Conservation (phyloP, 2,113 vertebrate genomes). For the Colaptes auratus region DNA sequence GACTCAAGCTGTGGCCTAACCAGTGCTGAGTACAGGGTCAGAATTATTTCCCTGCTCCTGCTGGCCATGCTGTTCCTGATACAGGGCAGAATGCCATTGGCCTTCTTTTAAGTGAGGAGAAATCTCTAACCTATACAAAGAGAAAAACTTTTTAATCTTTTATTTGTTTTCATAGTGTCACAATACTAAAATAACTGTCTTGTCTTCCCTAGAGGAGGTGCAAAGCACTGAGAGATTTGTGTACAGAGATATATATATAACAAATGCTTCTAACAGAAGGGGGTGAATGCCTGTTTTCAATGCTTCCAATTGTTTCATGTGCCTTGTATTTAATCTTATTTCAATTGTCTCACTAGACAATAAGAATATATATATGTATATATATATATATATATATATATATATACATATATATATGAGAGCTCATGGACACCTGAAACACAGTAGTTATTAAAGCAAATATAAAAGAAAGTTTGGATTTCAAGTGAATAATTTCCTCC, state of each 20-base stretch:
- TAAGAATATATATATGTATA: not conserved
- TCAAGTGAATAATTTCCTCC: not conserved
- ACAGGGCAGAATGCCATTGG: too few species aligned
- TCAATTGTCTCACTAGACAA: not conserved
- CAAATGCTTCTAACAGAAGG: not conserved
- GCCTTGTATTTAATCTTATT: not conserved
- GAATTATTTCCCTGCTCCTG: too few species aligned
- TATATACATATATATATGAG: too few species aligned
- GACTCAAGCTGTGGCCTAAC: too few species aligned
- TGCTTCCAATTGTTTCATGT: not conserved
- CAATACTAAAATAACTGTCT: not conserved
- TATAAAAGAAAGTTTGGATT: not conserved
- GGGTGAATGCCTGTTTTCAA: not conserved
- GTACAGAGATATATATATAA: not conserved
- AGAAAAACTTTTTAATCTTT: not conserved
- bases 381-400: too few species aligned
- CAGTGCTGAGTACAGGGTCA: too few species aligned
- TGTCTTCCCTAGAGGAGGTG: not conserved
- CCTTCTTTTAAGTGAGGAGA: not conserved
- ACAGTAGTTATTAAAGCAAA: not conserved
- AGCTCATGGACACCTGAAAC: not conserved
- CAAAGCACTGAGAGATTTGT: not conserved
- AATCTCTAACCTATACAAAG: not conserved
- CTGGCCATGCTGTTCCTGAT: too few species aligned
- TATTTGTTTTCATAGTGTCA: not conserved